A percentile compares a stretch with the other conserved stretches of the same genome.
Conservation (phyloP, 92 coral and sea anemone genomes). For the Phenganax marumi region DNA sequence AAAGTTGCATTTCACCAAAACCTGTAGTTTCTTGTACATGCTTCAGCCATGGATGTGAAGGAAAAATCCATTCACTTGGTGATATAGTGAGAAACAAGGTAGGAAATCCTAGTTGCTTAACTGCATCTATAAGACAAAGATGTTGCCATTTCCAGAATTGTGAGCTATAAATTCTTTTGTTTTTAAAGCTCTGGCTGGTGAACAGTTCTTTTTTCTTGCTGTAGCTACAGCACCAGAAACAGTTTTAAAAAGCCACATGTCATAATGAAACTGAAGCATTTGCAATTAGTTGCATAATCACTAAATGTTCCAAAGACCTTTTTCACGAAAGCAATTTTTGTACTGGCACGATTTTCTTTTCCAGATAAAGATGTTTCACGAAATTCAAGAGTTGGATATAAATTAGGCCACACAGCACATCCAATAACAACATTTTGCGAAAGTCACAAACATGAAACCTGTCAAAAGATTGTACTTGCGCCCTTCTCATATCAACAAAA, state of each 20-base stretch:
- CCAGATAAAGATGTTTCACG: constrained; percentile 48
- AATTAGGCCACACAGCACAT: neutral
- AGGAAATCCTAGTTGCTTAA: constrained; percentile 3
- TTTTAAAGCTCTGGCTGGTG: constrained; percentile 7
- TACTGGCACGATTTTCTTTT: constrained; percentile 17
- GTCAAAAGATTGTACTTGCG: neutral
- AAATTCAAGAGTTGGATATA: constrained; percentile 47
- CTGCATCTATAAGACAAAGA: neutral
- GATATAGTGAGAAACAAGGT: neutral
- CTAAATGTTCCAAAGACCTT: neutral
- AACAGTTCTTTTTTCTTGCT: neutral
- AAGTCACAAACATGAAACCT: constrained; percentile 36
- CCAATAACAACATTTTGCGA: too few species aligned
- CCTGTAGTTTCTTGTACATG: neutral
- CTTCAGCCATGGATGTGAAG: constrained; percentile 13
- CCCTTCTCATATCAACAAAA: neutral
- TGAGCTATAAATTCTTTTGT: neutral
- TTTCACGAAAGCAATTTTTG: constrained; percentile 31
- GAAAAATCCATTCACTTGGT: constrained; percentile 31
- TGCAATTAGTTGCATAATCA: neutral
- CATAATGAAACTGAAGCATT: neutral
- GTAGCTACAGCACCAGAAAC: constrained; percentile 23
- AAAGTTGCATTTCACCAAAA: neutral
- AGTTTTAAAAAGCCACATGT: constrained; percentile 1
- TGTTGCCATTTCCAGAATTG: constrained; percentile 33